Conservation (phyloP, 2,113 vertebrate genomes). For the Noctilio leporinus region DNA sequence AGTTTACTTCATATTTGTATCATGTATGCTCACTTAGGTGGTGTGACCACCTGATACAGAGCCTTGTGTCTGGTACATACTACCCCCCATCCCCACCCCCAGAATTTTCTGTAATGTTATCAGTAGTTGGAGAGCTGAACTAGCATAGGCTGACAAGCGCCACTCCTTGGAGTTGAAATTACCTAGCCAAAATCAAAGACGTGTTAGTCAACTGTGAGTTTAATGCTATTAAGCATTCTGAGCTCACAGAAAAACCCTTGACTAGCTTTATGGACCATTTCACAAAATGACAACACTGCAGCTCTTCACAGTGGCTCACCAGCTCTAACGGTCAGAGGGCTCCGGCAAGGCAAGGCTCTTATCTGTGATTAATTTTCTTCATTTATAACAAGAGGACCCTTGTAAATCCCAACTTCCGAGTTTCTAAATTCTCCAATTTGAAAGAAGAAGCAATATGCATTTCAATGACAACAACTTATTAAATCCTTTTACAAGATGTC, state of each 20-base stretch:
- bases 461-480: slow-evolving; percentile 45
- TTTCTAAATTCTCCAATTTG: slow-evolving; percentile 32
- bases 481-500: slow-evolving; percentile 21
- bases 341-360: not conserved
- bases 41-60: not conserved
- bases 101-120: not conserved
- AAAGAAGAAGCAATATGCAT: not conserved
- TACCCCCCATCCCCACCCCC: not conserved
- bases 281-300: not conserved
- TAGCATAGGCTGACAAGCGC: not conserved
- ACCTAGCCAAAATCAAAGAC: not conserved
- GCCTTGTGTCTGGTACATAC: not conserved
- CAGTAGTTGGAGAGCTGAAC: not conserved
- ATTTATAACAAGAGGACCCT: not conserved
- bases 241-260: not conserved
- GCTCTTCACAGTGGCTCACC: not conserved
- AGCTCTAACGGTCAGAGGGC: not conserved
- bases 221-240: not conserved
- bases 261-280: not conserved
- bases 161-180: not conserved
- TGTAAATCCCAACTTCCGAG: not conserved
- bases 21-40: not conserved
- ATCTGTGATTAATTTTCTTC: not conserved
- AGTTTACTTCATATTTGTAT: not conserved
- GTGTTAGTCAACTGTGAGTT: not conserved